Evolutionary conservation across 2,888 invertebrate species (phyloP).

Genomic region (Cosmia trapezina): DNA sequence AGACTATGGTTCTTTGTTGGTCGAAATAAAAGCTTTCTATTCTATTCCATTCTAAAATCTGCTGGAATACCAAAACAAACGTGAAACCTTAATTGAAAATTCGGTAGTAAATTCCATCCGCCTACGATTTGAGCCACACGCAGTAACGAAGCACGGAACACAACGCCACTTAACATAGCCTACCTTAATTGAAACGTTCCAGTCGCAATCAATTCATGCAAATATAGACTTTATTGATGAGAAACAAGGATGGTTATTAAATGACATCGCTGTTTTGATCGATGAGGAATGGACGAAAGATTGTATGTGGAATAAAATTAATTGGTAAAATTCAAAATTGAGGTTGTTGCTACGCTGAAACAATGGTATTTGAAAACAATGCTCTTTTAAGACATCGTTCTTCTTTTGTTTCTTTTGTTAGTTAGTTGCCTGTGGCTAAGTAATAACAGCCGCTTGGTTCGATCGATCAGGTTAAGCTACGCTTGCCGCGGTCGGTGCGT

Average conservation of each 20-base stretch:
- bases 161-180: slow-evolving; percentile 33
- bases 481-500: too few relatives aligned
- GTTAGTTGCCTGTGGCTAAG: too few relatives aligned
- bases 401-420: neutral
- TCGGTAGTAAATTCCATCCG: slow-evolving; percentile 26
- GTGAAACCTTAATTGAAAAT: slow-evolving; percentile 40
- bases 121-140: slow-evolving; percentile 38
- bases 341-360: neutral
- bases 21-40: too few relatives aligned
- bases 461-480: too few relatives aligned
- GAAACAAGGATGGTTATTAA: slow-evolving; percentile 3
- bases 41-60: too few relatives aligned
- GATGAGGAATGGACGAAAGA: slow-evolving; percentile 23
- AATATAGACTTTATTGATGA: slow-evolving; percentile 37
- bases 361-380: neutral
- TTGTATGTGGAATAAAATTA: slow-evolving; percentile 26
- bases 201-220: slow-evolving; percentile 44
- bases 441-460: too few relatives aligned
- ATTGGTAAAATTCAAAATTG: slow-evolving; percentile 22
- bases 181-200: slow-evolving; percentile 57
- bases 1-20: too few relatives aligned
- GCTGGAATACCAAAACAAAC: slow-evolving; percentile 14
- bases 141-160: slow-evolving; percentile 25
- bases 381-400: neutral
- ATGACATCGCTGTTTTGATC: slow-evolving; percentile 10